Conservation (phyloP, 2,797 vertebrate genomes). For the Pangasius krempfi region DNA sequence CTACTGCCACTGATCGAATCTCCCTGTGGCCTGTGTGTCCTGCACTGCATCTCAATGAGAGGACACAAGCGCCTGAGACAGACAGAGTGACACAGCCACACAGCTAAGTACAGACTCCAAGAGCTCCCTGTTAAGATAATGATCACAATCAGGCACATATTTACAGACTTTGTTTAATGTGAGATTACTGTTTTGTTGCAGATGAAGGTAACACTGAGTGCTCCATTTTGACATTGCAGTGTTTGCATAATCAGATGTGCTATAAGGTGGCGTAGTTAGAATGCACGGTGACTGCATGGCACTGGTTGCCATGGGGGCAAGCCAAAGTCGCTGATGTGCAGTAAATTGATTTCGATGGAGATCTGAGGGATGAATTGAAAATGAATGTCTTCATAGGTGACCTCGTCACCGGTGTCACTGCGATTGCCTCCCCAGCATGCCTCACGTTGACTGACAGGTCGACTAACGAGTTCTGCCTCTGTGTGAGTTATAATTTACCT, state of each 20-base stretch:
- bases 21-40: slow-evolving; percentile 56
- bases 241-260: slow-evolving; percentile 53
- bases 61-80: slow-evolving; percentile 28
- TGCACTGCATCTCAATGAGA: slow-evolving; percentile 61
- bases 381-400: slow-evolving; percentile 66
- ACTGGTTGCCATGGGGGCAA: slow-evolving; percentile 55
- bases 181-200: slow-evolving; percentile 54
- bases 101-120: slow-evolving; percentile 23
- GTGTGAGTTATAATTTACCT: slow-evolving; percentile 69
- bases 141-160: slow-evolving; percentile 57
- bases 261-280: slow-evolving; percentile 47
- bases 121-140: slow-evolving; percentile 52
- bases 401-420: slow-evolving; percentile 60
- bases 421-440: slow-evolving; percentile 62
- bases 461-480: slow-evolving; percentile 68
- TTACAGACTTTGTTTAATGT: slow-evolving; percentile 59
- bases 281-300: slow-evolving; percentile 51
- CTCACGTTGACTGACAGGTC: slow-evolving; percentile 63
- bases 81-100: slow-evolving; percentile 25
- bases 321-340: slow-evolving; percentile 53
- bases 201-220: slow-evolving; percentile 35
- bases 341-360: slow-evolving; percentile 62
- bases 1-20: slow-evolving; percentile 58
- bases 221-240: slow-evolving; percentile 43
- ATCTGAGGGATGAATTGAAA: slow-evolving; percentile 68